Evolutionary conservation across 1,140 invertebrate genomes (phyloP).

Genomic region (Microplitis demolitor): DNA sequence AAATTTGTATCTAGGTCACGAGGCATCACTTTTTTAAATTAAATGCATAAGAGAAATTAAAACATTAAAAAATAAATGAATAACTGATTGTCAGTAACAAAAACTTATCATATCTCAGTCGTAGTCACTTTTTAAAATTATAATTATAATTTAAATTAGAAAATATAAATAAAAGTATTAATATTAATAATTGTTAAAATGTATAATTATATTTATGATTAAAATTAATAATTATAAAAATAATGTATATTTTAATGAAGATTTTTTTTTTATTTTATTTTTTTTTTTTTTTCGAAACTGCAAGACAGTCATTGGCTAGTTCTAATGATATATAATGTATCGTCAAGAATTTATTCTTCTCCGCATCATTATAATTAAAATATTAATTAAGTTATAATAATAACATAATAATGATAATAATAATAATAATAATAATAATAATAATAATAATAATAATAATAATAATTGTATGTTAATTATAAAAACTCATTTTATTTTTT

Average conservation of each 20-base stretch:
- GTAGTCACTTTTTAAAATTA: background rate
- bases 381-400: background rate
- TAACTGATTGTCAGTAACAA: slow-evolving; percentile 1
- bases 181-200: no score
- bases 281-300: slow-evolving; percentile 3
- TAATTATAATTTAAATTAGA: no score
- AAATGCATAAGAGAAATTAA: slow-evolving; percentile 13
- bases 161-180: slow-evolving; percentile 4
- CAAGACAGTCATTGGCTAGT: slow-evolving; percentile 54
- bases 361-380: slow-evolving; percentile 36
- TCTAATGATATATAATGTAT: slow-evolving; percentile 57
- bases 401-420: slow-evolving; percentile 4
- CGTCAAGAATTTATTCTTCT: slow-evolving; percentile 42
- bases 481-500: slow-evolving; percentile 4
- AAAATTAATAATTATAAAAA: slow-evolving; percentile 15
- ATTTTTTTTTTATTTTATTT: background rate
- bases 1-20: slow-evolving; percentile 15
- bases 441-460: background rate
- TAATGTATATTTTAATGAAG: background rate
- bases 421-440: slow-evolving; percentile 35
- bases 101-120: slow-evolving; percentile 25
- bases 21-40: slow-evolving; percentile 27
- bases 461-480: background rate
- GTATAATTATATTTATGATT: background rate
- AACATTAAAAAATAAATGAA: background rate